Base-by-base conservation (phyloP, 2,888 invertebrate species). In the Microctonus brassicae region DNA sequence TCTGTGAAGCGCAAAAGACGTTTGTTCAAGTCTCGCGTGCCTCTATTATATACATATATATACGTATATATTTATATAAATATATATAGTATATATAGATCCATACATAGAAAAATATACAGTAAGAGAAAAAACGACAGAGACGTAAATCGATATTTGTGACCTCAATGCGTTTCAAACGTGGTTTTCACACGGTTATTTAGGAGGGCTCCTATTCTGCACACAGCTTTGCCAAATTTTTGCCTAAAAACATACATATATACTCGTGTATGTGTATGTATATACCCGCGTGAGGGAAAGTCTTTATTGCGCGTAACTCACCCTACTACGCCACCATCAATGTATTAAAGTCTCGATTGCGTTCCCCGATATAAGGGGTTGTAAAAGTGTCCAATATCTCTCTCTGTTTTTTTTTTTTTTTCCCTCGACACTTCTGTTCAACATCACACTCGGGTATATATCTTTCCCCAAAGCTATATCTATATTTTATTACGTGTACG, bases 161-260 rank as follows among this genome's bases (percentile, higher is more conserved):
- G 72, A 72, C 72, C 72, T 39, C 72, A 47, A 72, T 72, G 67
- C 67, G 62, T 72, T 72, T 64, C 65, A 55, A 72, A 42, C 57
- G 67, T 62, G 71, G 66, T 71, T 71, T 71, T 71, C 67, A 71
- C 62, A 71, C 52, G 65, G 33, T 67, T 67, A 68, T 67, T 67
- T 68, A 67, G 63, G 57, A 57, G 62, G 63, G 57, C 67, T 57
- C 24, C 9, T 2, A 17, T 1, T 17, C 53, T 26, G n/a, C 60
- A 42, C 60, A 36, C 60, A 52, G 61, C 61, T 66, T 71, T 71
- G 71, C 71, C 71, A 72, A 72, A 72, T 67, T 72, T 47, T 57
- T 33, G 42, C 42, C 34, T n/a, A 2, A 11, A 22, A 53, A 10
- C 13, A 24, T 47, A 47, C 17, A 63, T n/a, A 17, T n/a, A 39